Evolutionary conservation across 1,140 invertebrate genomes (phyloP), one percentile per base, ranked within the genome.

Genomic region (Diploscapter pachys): DNA sequence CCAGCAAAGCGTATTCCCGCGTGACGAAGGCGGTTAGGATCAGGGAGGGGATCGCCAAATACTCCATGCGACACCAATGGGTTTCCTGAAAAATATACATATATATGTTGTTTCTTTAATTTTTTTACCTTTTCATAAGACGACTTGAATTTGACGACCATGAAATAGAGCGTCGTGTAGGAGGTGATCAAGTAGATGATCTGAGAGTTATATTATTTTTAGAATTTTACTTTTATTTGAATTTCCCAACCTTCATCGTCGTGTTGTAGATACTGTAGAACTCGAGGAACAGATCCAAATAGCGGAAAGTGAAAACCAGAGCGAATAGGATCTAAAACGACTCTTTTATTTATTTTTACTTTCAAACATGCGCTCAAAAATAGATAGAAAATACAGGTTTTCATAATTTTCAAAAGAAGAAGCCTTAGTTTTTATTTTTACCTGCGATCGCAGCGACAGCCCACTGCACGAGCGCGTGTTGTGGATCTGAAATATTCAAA

Each of bases 261-360:
- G 93, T 93, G 87, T 99, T 99, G 88, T 99, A 99, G 0, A 93
- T 85, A 1, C 95, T 98, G 69, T 99, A 91, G 87, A 91, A 98
- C 64, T 92, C 93, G 49, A 93, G 95, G 81, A 99, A 89, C 76
- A 99, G 89, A 88, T 99, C 96, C 87, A 99, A 89, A 85, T 99
- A 99, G 76, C 96, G 90, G 67, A 93, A 90, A 55, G 92, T 92
- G 86, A 96, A 99, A 8, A 98, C 96, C 80, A 98, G 87, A 3
- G 94, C 92, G 89, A 99, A 99, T 63, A 99, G 89, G 78, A 99
- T 91, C 89, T 99, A 96, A 73, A 93, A 95, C 85, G 31, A 31
- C 1, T 31, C 31, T 31, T 31, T 31, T 31, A 31, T 31, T 31
- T 31, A 31, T 31, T 31, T 31, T 31, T 31, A 31, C 0, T 31